Evolutionary conservation across 1,140 invertebrate genomes (phyloP).

Genomic region (Drosophila neocordata): DNA sequence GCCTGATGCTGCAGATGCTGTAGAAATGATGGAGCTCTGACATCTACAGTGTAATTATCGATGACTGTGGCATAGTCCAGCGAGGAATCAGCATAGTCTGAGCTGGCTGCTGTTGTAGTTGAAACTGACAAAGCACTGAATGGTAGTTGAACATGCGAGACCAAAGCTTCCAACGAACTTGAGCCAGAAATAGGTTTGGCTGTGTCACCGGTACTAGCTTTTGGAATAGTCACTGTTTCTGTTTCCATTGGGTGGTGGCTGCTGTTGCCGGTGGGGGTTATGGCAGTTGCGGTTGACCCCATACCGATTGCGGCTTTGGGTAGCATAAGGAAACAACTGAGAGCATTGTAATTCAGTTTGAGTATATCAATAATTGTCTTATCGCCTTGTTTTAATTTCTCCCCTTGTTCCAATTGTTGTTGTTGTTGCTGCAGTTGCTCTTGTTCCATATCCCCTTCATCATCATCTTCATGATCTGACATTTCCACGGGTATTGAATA

Average conservation of each 20-base stretch:
- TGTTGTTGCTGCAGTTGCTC: slow-evolving; percentile 12
- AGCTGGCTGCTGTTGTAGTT: slow-evolving; percentile 47
- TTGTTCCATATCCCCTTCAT: slow-evolving; percentile 17
- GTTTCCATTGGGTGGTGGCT: background rate
- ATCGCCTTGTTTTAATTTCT: slow-evolving; percentile 65
- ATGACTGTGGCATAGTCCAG: slow-evolving; percentile 60
- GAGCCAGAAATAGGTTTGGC: slow-evolving; percentile 46
- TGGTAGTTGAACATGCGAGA: slow-evolving; percentile 45
- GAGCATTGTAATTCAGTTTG: slow-evolving; percentile 74
- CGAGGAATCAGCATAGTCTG: slow-evolving; percentile 60
- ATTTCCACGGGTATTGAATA: slow-evolving; percentile 76
- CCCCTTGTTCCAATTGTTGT: slow-evolving; percentile 16
- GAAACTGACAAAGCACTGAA: slow-evolving; percentile 52
- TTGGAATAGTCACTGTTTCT: slow-evolving; percentile 16
- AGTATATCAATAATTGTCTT: slow-evolving; percentile 77
- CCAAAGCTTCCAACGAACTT: slow-evolving; percentile 72
- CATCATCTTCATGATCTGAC: slow-evolving; percentile 48
- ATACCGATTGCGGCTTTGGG: slow-evolving; percentile 55
- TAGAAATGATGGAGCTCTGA: slow-evolving; percentile 50
- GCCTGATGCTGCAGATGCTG: slow-evolving; percentile 44
- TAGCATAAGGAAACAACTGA: slow-evolving; percentile 73
- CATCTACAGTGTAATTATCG: slow-evolving; percentile 39
- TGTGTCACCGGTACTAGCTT: slow-evolving; percentile 15
- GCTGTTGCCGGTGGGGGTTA: slow-evolving; percentile 21
- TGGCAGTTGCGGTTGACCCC: slow-evolving; percentile 30